These are phyloP conservation scores for Apamea crenata DNA, from an alignment of 2,888 invertebrate genomes.

Conservation along the genomic window DNA sequence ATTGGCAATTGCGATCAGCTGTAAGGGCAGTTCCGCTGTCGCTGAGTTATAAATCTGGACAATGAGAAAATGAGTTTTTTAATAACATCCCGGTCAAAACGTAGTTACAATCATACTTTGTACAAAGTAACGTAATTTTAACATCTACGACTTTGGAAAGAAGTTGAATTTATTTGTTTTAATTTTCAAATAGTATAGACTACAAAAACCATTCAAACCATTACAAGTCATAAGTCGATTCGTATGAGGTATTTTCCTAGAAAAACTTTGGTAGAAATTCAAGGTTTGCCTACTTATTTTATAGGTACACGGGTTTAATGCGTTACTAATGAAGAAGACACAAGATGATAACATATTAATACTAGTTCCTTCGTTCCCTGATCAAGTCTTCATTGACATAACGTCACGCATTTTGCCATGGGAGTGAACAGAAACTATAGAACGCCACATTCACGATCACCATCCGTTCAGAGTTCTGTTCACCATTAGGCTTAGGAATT, in stretches of 20 bases:
- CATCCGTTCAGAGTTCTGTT: background rate
- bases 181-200: background rate
- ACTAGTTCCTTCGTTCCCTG: background rate
- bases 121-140: background rate
- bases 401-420: background rate
- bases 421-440: background rate
- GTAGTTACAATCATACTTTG: background rate
- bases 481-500: background rate
- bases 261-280: background rate
- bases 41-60: constrained; percentile 44
- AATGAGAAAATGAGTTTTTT: constrained; percentile 49
- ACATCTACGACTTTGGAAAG: background rate
- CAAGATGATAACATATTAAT: background rate
- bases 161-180: background rate
- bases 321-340: background rate
- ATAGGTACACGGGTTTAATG: background rate
- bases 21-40: constrained; percentile 49
- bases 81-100: constrained; percentile 11
- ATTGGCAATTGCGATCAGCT: constrained; percentile 58
- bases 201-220: background rate
- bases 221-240: background rate
- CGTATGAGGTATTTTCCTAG: background rate
- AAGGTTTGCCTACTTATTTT: constrained; percentile 1
- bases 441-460: background rate
- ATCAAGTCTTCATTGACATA: background rate